Conservation (phyloP, 2,113 vertebrate species). For the Tinamus guttatus region DNA sequence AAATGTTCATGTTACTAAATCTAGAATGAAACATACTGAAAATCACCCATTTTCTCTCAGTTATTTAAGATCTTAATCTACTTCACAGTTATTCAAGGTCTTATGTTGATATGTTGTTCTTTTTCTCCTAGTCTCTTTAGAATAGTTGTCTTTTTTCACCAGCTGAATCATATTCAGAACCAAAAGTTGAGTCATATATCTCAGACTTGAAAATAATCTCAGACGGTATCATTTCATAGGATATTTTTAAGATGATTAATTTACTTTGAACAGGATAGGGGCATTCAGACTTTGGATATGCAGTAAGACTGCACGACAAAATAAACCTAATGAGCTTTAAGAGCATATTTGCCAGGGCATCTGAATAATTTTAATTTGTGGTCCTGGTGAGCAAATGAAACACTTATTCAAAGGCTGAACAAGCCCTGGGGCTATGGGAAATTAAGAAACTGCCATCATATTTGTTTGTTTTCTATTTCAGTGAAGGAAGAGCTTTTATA, state of each 20-base stretch:
- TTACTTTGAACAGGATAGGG: background rate
- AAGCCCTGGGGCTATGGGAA: background rate
- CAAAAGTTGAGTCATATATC: background rate
- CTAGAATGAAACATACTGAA: background rate
- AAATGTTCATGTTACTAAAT: background rate
- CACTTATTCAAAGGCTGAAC: background rate
- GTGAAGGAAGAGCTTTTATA: background rate
- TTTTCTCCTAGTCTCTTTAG: background rate
- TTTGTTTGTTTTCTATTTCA: constrained; percentile 9
- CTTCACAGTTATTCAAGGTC: background rate
- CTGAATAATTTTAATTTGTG: background rate
- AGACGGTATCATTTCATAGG: background rate
- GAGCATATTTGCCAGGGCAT: background rate
- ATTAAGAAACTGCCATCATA: background rate
- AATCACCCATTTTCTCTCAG: background rate
- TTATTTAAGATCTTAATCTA: background rate
- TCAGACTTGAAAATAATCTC: background rate
- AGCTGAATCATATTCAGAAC: constrained; percentile 15
- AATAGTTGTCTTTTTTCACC: background rate
- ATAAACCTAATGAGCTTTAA: background rate
- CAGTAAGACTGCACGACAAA: background rate
- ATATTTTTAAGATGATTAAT: background rate
- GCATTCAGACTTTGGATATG: background rate
- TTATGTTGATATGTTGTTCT: background rate
- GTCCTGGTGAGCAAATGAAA: constrained; percentile 3